phyloP scores from a whole-genome alignment of 2,797 vertebrate species.

The Peromyscus eremicus region DNA sequence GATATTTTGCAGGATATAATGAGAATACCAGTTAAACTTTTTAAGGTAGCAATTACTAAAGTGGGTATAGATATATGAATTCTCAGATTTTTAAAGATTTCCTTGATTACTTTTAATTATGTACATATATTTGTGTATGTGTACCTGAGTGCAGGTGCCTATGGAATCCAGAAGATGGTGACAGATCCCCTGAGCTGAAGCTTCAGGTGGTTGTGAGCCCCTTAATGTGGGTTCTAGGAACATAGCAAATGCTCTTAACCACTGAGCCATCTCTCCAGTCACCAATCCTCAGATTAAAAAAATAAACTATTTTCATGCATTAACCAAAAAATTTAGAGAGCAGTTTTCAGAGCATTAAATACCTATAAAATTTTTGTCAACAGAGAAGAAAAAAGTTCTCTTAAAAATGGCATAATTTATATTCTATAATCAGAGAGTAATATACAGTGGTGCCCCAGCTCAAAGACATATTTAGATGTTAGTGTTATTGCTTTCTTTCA shows the following conservation, averaged over 20 bases:
- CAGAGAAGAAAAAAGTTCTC: not conserved
- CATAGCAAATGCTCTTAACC: not conserved
- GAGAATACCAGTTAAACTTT: not conserved
- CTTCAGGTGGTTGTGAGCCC: not conserved
- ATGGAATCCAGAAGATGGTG: not conserved
- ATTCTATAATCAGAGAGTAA: not conserved
- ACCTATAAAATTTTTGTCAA: not conserved
- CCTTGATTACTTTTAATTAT: not conserved
- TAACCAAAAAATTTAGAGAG: not conserved
- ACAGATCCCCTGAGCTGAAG: not conserved
- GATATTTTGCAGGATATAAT: conserved; percentile 3
- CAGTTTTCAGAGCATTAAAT: conserved; percentile 52
- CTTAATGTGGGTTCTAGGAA: not conserved
- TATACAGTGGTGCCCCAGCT: not conserved
- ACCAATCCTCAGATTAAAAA: conserved; percentile 29
- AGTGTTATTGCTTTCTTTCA: conserved; percentile 32
- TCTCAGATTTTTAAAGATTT: not conserved
- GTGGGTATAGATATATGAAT: not conserved
- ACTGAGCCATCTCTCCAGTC: not conserved
- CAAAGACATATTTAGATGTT: conserved; percentile 35
- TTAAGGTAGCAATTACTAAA: not conserved
- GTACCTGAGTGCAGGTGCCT: not conserved
- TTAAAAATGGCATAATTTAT: not conserved
- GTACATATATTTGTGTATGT: not conserved
- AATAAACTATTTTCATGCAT: conserved; percentile 41